Conservation (phyloP, 2,888 invertebrate species). For the Rhingia rostrata region DNA sequence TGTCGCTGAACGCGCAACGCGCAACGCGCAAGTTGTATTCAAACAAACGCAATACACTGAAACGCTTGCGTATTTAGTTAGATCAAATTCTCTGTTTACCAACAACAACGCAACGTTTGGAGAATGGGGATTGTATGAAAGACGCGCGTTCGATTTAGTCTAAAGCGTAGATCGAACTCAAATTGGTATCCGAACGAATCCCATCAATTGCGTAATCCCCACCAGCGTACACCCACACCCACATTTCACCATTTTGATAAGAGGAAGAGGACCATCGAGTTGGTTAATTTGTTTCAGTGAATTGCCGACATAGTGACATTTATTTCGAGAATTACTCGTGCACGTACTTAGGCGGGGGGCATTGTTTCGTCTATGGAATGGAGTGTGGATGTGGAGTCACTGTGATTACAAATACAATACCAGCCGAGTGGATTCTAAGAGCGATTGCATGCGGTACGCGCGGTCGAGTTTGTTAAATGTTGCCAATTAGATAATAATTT, state of each 20-base stretch:
- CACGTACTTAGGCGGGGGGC: constrained; percentile 10
- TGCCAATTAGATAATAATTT: constrained; percentile 9
- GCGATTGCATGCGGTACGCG: background rate
- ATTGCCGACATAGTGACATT: background rate
- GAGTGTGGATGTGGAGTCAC: background rate
- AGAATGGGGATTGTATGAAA: constrained; percentile 3
- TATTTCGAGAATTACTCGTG: background rate
- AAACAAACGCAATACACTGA: background rate
- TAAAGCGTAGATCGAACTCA: constrained; percentile 42
- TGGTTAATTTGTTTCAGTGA: background rate
- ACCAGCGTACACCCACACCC: background rate
- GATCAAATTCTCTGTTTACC: constrained; percentile 26
- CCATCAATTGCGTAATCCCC: constrained; percentile 36
- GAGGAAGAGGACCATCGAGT: constrained; percentile 3
- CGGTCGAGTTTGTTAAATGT: background rate
- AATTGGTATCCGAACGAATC: constrained; percentile 17
- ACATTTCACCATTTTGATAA: constrained; percentile 25
- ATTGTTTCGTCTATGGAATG: background rate
- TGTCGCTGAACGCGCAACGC: no score
- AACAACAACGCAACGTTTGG: background rate
- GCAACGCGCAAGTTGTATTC: no score
- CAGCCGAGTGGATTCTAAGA: background rate
- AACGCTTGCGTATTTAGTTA: constrained; percentile 10
- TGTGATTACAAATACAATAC: constrained; percentile 3
- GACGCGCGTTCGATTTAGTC: background rate